phyloP scores from a whole-genome alignment of 2,113 vertebrate genomes.

The Cyprinus carpio region DNA sequence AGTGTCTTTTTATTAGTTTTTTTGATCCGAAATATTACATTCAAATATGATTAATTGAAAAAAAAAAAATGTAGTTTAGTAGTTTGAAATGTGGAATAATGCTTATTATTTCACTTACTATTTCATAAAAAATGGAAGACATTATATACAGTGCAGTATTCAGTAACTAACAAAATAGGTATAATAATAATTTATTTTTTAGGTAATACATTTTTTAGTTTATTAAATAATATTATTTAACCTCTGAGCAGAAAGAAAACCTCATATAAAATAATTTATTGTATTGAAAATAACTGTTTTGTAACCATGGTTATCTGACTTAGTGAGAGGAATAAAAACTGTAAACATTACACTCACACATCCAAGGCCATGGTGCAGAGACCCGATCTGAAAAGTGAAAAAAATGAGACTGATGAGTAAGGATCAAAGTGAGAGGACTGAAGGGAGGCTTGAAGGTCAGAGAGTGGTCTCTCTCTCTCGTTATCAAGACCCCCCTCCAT shows the following conservation, averaged over 20 bases:
- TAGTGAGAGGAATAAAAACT: background rate
- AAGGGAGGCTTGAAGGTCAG: slow-evolving; percentile 26
- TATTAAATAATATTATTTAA: too few species aligned
- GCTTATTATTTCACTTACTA: background rate
- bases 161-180: background rate
- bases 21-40: too few species aligned
- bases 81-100: background rate
- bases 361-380: slow-evolving; percentile 93
- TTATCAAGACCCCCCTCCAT: background rate
- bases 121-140: background rate
- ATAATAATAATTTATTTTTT: background rate
- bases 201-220: too few species aligned
- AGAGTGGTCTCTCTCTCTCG: background rate
- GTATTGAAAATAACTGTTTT: too few species aligned
- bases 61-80: background rate
- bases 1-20: too few species aligned
- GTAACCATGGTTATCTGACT: background rate
- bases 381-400: slow-evolving; percentile 84
- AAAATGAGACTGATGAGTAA: slow-evolving; percentile 20
- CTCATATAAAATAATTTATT: too few species aligned
- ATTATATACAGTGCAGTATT: background rate
- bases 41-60: too few species aligned
- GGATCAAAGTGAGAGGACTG: background rate
- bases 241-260: background rate
- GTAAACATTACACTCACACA: slow-evolving; percentile 84